These are phyloP conservation scores for Mus pahari DNA, from an alignment of 2,113 vertebrate species.

Conservation along the genomic window DNA sequence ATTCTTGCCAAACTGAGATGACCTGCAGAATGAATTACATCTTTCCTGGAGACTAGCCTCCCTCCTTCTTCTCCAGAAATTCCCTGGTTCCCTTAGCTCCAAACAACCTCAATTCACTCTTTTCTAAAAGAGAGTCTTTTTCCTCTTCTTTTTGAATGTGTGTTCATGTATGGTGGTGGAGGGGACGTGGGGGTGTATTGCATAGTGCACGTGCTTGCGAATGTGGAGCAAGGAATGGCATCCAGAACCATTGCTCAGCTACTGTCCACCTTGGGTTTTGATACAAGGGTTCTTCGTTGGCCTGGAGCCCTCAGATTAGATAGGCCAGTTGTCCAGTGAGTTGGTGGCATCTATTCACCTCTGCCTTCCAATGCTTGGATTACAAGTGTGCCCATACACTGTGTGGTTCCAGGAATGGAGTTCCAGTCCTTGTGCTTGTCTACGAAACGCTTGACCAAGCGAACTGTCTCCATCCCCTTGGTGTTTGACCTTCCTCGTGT, in stretches of 20 bases:
- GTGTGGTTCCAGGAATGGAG: background rate
- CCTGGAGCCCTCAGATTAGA: background rate
- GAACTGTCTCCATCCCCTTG: background rate
- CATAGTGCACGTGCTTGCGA: background rate
- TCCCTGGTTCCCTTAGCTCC: background rate
- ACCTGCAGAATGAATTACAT: slow-evolving; percentile 11
- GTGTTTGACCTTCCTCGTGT: background rate
- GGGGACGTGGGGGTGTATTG: background rate
- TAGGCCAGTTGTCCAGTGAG: background rate
- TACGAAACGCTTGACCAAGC: background rate
- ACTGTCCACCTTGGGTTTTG: background rate
- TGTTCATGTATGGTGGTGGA: background rate
- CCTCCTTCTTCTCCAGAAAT: background rate
- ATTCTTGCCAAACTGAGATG: background rate
- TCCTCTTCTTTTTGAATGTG: background rate
- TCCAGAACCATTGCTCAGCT: background rate
- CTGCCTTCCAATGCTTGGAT: background rate
- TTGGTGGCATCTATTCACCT: background rate
- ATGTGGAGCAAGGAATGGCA: background rate
- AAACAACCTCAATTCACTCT: background rate
- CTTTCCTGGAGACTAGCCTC: background rate
- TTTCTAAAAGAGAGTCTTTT: background rate
- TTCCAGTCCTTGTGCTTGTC: background rate
- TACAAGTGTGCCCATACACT: background rate
- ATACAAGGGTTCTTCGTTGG: background rate